Base-by-base conservation (phyloP, 2,888 invertebrate genomes). In the Drosophila paramelanica region DNA sequence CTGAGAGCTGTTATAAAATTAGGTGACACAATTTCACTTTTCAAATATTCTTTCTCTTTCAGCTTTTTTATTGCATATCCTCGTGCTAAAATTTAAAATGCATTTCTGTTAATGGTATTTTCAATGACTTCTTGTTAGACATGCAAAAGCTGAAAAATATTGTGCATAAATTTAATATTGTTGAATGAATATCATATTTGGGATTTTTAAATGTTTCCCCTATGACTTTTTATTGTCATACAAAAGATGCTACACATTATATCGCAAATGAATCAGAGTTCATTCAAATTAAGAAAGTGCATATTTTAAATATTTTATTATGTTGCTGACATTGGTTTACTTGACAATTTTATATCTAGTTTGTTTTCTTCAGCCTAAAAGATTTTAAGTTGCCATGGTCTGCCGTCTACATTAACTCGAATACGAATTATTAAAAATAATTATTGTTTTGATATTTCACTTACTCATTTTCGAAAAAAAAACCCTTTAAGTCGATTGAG, bases 11-110 rank as follows among this genome's bases (percentile, higher is more conserved):
- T 64, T 78, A 71, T 52, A 72, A 75, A 89, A 84, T 87, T 87
- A 79, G 81, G 89, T 85, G 85, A 85, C 85, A 85, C 89, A 84
- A 81, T 87, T 89, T 87, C 52, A 55, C 62, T 65, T 77, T 75
- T 62, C 53, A 47, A 50, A 42, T n/a, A 45, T 57, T 46, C 51
- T 67, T 50, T 56, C 33, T 52, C 50, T 33, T 27, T 36, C 11
- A 33, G 27, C 39, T 43, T 67, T 47, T 50, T 46, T 53, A 8
- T 50, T 31, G 33, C 38, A 41, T 46, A 47, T 39, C 11, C 36
- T 42, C 4, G 31, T 23, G 17, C 20, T 56, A 39, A 43, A 65
- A 76, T 77, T 69, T 71, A 67, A 81, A 78, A 85, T 81, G 76
- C 70, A 76, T 67, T 84, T 81, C 55, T 20, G 47, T 59, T 72